Base-by-base conservation (phyloP, 2,797 vertebrate genomes). In the Scomberomorus guttatus region DNA sequence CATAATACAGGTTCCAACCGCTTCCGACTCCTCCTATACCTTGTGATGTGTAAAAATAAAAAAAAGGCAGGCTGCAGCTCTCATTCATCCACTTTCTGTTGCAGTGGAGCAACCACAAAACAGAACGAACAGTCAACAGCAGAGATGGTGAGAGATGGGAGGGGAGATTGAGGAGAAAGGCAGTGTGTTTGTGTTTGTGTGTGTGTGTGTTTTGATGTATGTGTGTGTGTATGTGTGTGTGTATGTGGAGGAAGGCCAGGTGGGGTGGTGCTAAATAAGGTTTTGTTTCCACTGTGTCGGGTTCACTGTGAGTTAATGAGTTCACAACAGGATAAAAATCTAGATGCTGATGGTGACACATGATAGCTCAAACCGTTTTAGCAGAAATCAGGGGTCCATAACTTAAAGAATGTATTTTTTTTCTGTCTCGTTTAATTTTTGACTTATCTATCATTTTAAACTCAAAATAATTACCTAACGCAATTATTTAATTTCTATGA, bases 61-160 rank as follows among this genome's bases (percentile, higher is more conserved):
- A 86, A 86, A 84, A 84, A 70, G 61, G 39, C 67, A 81, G 63
- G 54, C 60, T 81, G 62, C 82, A 74, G 82, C 79, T 75, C 83
- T 86, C 83, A 89, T 87, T 92, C 87, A 90, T 89, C 80, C 77
- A 87, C 77, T 89, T 82, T 90, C 87, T 91, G 89, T 87, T 92
- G 83, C 86, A 75, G 66, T 77, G 81, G 70, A 84, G 76, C 64
- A 52, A 91, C 93, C 90, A 84, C 93, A 93, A 90, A 85, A 91
- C 78, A 87, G 86, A 83, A 70, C 64, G 70, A 89, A 89, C 90
- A 90, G 85, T 84, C 80, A 91, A 90, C 76, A 90, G 89, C 81
- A 87, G 79, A 90, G 75, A 44, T 44, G 62, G 64, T 71, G 66
- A 77, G 57, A 89, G 84, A 92, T 89, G 63, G 60, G 50, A 83